Base-by-base conservation (phyloP, 1,140 invertebrate species). In the Solen grandis region DNA sequence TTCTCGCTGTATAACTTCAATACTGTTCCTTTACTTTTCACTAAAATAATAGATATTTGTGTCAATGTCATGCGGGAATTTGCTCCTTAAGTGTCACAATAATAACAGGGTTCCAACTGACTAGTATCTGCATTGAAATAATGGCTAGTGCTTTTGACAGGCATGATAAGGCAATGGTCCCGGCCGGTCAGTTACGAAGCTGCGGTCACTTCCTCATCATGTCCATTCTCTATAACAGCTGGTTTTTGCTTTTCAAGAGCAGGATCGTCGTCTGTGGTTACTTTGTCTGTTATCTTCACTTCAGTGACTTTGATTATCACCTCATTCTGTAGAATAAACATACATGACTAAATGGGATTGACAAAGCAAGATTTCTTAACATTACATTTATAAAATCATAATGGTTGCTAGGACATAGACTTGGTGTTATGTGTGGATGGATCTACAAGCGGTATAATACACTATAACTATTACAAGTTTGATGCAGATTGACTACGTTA, bases 241-340 rank as follows among this genome's bases (percentile, higher is more conserved):
- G 35, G 59, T 22, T 65, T 76, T 35, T 52, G 60, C 55, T 78
- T 78, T 46, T 78, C 75, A 33, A 78, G 63, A 1, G 63, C 52
- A 25, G 75, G 75, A 31, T 78, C 75, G 50, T 68, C 65, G 25
- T 19, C 38, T 25, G 54, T 36, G 14, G 27, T 38, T 35, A 35
- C n/a, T 25, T 78, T 78, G 19, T 68, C 65, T n/a, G 27, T 2
- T 22, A 78, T 60, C 75, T 78, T 78, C 52, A 78, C 3, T n/a
- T 78, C 75, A 25, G 68, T 65, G 62, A 78, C 27, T 52, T 78
- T 78, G 5, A 31, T 62, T 19, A 66, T 57, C 5, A 78, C 52
- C 35, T 78, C 75, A 78, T 29, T 78, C 75, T 78, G 75, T 8
- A 69, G 69, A 19, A 55, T 19, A 73, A 46, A 25, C n/a, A 14